A percentile compares a stretch with the other conserved stretches of the same genome.
These are phyloP conservation scores for Nothobranchius kuhntae DNA, from an alignment of 2,113 vertebrate species.

Conservation along the genomic window DNA sequence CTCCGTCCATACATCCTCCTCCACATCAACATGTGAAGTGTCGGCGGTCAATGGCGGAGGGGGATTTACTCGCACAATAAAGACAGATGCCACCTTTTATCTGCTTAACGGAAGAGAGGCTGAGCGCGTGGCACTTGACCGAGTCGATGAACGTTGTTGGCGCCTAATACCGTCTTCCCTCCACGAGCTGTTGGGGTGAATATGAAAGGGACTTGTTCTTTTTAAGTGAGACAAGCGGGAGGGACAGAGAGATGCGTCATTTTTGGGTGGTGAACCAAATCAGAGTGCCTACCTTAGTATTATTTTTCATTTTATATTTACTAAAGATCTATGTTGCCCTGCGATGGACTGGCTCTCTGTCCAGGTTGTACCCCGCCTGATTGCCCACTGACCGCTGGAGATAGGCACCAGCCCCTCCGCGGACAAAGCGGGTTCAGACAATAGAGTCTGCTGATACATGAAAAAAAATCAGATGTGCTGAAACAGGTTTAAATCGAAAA, in stretches of 20 bases:
- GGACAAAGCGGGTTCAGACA: too few relatives aligned
- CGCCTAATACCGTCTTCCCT: slow-evolving; percentile 39
- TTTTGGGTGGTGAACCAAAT: too few relatives aligned
- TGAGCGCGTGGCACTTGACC: slow-evolving; percentile 65
- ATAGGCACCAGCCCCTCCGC: too few relatives aligned
- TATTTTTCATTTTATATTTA: not conserved
- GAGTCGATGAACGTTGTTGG: slow-evolving; percentile 24
- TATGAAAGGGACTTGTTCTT: slow-evolving; percentile 20
- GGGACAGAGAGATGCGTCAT: slow-evolving; percentile 1
- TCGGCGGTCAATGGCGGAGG: slow-evolving; percentile 51
- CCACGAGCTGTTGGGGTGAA: slow-evolving; percentile 26
- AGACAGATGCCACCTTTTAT: slow-evolving; percentile 76
- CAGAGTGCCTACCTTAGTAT: too few relatives aligned
- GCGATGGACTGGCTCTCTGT: too few relatives aligned
- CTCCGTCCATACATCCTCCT: slow-evolving; percentile 47
- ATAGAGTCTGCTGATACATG: too few relatives aligned
- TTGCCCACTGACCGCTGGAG: too few relatives aligned
- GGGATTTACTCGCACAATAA: slow-evolving; percentile 62
- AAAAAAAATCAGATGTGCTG: too few relatives aligned
- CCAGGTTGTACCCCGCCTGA: too few relatives aligned
- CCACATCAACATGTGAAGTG: slow-evolving; percentile 68
- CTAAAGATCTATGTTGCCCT: not conserved
- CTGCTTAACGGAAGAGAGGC: slow-evolving; percentile 67
- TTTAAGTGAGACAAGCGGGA: slow-evolving; percentile 15
- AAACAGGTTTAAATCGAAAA: too few relatives aligned